Evolutionary conservation across 2,888 invertebrate genomes (phyloP).

Genomic region (Eulithis testata): DNA sequence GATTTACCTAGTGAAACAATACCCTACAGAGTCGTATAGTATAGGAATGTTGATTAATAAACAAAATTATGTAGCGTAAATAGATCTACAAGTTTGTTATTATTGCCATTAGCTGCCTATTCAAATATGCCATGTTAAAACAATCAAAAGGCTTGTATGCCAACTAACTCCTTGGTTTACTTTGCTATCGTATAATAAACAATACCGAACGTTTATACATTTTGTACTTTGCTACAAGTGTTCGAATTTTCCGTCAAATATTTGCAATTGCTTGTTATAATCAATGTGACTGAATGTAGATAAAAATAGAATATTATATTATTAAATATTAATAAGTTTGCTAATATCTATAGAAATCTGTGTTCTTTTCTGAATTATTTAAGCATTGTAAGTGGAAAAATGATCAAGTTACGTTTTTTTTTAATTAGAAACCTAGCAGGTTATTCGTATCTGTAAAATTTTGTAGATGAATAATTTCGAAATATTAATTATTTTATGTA

Average conservation of each 20-base stretch:
- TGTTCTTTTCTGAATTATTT: too few relatives aligned
- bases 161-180: slow-evolving; percentile 27
- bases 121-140: slow-evolving; percentile 32
- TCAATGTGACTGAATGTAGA: slow-evolving; percentile 81
- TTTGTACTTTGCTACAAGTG: slow-evolving; percentile 53
- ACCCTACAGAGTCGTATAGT: slow-evolving; percentile 15
- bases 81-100: slow-evolving; percentile 11
- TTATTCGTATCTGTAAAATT: too few relatives aligned
- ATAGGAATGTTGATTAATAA: slow-evolving; percentile 5
- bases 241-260: slow-evolving; percentile 67
- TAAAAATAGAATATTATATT: slow-evolving; percentile 53
- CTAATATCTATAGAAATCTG: not conserved
- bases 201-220: slow-evolving; percentile 35
- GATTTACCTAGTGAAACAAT: slow-evolving; percentile 22
- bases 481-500: too few relatives aligned
- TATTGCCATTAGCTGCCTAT: slow-evolving; percentile 32
- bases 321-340: slow-evolving; percentile 43
- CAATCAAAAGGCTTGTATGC: slow-evolving; percentile 28
- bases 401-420: too few relatives aligned
- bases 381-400: too few relatives aligned
- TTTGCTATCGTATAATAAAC: slow-evolving; percentile 28
- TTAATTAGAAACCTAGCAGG: too few relatives aligned
- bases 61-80: slow-evolving; percentile 9
- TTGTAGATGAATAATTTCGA: too few relatives aligned
- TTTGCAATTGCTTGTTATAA: slow-evolving; percentile 72